Conservation (phyloP, 2,888 invertebrate species). For the Caenorhabditis sinica region DNA sequence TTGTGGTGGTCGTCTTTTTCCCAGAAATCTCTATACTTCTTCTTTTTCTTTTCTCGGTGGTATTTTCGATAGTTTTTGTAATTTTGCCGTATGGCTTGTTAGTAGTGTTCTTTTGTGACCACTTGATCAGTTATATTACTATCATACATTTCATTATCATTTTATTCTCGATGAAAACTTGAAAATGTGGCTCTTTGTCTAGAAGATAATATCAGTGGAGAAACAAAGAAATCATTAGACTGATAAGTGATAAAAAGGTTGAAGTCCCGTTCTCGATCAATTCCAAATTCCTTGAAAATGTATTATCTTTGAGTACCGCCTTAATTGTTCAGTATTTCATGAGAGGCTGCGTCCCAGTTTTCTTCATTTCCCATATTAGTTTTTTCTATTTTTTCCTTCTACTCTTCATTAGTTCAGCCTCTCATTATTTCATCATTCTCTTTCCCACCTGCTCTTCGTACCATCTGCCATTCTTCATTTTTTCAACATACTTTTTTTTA, state of each 20-base stretch:
- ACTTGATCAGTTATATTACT: too few species aligned
- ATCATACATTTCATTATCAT: too few species aligned
- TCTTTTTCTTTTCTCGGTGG: too few species aligned
- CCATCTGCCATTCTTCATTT: constrained; percentile 13
- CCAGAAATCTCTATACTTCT: too few species aligned
- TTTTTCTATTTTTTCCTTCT: neutral
- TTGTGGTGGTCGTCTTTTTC: too few species aligned
- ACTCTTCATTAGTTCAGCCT: neutral
- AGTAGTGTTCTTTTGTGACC: too few species aligned
- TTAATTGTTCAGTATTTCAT: neutral
- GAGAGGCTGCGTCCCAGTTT: neutral
- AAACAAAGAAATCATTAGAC: too few species aligned
- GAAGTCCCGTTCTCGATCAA: neutral
- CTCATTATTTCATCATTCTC: constrained; percentile 12
- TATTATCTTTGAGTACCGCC: neutral
- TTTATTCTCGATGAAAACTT: neutral
- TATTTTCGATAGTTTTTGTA: too few species aligned
- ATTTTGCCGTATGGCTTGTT: too few species aligned
- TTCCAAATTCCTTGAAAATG: neutral
- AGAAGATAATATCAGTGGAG: too few species aligned
- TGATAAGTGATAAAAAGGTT: too few species aligned
- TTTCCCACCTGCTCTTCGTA: neutral
- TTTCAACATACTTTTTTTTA: constrained; percentile 1
- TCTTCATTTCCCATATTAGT: neutral
- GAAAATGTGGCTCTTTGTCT: neutral